Evolutionary conservation across 2,888 invertebrate genomes (phyloP).

Genomic region (Macrosiphum euphorbiae): DNA sequence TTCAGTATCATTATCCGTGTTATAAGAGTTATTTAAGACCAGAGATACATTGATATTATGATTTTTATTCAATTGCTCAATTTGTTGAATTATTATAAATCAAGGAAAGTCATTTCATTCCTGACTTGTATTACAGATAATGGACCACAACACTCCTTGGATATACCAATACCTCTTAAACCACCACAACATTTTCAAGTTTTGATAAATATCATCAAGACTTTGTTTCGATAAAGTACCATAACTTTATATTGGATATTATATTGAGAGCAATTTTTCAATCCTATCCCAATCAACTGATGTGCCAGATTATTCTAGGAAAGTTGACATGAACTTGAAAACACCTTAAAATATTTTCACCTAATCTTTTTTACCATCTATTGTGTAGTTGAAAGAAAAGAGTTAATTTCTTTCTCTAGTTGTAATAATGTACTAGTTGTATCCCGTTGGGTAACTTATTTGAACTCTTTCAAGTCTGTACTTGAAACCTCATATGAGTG

Average conservation of each 20-base stretch:
- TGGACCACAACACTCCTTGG: slow-evolving; percentile 97
- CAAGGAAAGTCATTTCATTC: slow-evolving; percentile 93
- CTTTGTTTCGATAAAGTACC: slow-evolving; percentile 78
- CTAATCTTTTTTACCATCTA: slow-evolving; percentile 71
- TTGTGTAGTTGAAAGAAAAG: slow-evolving; percentile 74
- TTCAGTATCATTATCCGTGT: slow-evolving; percentile 98
- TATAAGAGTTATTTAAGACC: slow-evolving; percentile 99
- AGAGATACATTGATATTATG: slow-evolving; percentile 96
- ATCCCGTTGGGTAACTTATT: slow-evolving; percentile 95
- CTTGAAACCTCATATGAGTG: slow-evolving; percentile 70
- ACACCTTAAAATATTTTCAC: slow-evolving; percentile 84
- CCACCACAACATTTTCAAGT: slow-evolving; percentile 91
- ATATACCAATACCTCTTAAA: slow-evolving; percentile 89
- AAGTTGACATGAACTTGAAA: slow-evolving; percentile 85
- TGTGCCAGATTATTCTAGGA: slow-evolving; percentile 79
- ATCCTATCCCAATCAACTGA: slow-evolving; percentile 94
- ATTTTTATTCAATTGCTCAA: slow-evolving; percentile 93
- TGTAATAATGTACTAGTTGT: slow-evolving; percentile 78
- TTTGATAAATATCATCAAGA: slow-evolving; percentile 77
- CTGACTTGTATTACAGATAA: slow-evolving; percentile 96
- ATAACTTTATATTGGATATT: slow-evolving; percentile 77
- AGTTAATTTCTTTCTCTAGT: slow-evolving; percentile 85
- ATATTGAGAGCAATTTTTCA: slow-evolving; percentile 81
- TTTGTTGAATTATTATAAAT: slow-evolving; percentile 94
- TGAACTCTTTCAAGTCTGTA: slow-evolving; percentile 85